phyloP scores from a whole-genome alignment of 2,888 invertebrate species.

The Drosophila incognita region DNA sequence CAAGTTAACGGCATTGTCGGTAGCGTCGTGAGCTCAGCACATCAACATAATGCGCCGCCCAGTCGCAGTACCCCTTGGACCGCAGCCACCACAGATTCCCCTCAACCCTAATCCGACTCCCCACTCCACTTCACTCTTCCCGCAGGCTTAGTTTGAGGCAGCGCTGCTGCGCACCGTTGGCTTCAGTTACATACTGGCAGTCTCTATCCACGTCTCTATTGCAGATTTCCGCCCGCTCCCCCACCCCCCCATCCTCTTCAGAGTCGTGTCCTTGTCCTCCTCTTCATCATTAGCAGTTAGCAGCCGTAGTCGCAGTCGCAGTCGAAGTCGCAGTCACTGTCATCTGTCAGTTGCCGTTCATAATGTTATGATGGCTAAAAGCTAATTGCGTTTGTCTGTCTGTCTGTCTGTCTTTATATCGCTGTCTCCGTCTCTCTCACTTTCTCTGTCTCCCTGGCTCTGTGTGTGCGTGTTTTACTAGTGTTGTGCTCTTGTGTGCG shows the following conservation, averaged over 20 bases:
- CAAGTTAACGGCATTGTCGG: slow-evolving; percentile 80
- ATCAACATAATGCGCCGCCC: slow-evolving; percentile 52
- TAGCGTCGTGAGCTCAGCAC: slow-evolving; percentile 66
- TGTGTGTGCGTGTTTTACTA: slow-evolving; percentile 24
- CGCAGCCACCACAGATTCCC: not conserved
- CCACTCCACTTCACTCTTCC: slow-evolving; percentile 1
- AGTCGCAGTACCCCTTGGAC: not conserved
- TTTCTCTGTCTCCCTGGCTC: not conserved
- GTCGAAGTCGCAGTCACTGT: slow-evolving; percentile 30
- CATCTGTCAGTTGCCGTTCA: slow-evolving; percentile 71
- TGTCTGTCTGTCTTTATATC: slow-evolving; percentile 4
- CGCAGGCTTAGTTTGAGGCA: slow-evolving; percentile 33
- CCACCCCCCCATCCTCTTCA: not conserved
- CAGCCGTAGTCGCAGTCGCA: slow-evolving; percentile 19
- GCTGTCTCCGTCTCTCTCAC: not conserved
- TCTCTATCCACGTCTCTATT: slow-evolving; percentile 28
- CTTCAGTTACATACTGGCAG: slow-evolving; percentile 39
- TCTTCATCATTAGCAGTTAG: slow-evolving; percentile 73
- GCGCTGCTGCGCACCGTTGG: not conserved
- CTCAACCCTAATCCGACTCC: slow-evolving; percentile 2
- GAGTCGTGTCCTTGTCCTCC: slow-evolving; percentile 18
- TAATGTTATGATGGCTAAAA: slow-evolving; percentile 80
- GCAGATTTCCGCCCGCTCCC: slow-evolving; percentile 26
- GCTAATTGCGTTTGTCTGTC: slow-evolving; percentile 80
- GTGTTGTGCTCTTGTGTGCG: slow-evolving; percentile 24